phyloP scores from a whole-genome alignment of 2,888 invertebrate genomes.

The Beris morrisii region DNA sequence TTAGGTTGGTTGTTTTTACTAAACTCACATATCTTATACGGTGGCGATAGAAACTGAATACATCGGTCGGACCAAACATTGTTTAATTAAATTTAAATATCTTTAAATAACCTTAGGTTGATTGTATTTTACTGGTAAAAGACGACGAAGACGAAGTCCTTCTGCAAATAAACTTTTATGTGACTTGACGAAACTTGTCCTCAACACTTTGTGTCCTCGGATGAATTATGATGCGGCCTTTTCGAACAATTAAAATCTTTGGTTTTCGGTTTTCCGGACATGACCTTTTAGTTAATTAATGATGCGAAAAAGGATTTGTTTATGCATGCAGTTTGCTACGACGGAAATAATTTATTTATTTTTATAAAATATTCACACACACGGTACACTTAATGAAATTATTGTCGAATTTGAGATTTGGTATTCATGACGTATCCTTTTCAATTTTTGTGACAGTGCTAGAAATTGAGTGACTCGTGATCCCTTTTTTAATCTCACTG shows the following conservation, averaged over 20 bases:
- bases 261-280: background rate
- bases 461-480: too few species aligned
- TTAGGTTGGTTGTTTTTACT: too few species aligned
- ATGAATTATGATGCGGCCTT: conserved; percentile 6
- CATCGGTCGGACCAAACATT: background rate
- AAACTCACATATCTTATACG: too few species aligned
- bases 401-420: too few species aligned
- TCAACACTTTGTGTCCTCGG: conserved; percentile 1
- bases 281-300: conserved; percentile 17
- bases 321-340: too few species aligned
- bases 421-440: too few species aligned
- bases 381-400: too few species aligned
- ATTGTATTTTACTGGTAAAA: background rate
- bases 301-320: conserved; percentile 6
- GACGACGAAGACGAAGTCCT: conserved; percentile 4
- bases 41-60: background rate
- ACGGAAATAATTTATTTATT: background rate
- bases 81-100: conserved; percentile 27
- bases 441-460: too few species aligned
- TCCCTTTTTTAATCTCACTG: too few species aligned
- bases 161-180: conserved; percentile 11
- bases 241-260: conserved; percentile 11
- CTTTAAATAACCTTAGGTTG: conserved; percentile 9
- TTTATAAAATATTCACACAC: background rate
- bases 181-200: conserved; percentile 7